phyloP scores from a whole-genome alignment of 2,797 vertebrate species.

The Neosilurus mollespiculum region DNA sequence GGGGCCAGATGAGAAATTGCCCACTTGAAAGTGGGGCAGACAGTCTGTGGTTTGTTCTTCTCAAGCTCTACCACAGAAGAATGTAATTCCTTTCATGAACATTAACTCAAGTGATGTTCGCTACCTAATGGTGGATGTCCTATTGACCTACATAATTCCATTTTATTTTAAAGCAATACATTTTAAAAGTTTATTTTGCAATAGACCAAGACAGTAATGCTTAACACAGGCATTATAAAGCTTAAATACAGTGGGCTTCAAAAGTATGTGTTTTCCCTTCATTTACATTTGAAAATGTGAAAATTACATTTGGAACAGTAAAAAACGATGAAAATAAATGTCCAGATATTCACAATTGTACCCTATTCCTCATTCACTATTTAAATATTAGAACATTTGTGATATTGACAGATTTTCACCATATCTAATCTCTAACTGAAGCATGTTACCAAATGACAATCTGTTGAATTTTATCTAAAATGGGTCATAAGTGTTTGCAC shows the following conservation, averaged over 20 bases:
- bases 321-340: too few relatives aligned
- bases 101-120: background rate
- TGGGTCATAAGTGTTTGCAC: too few relatives aligned
- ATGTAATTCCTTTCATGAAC: background rate
- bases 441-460: too few relatives aligned
- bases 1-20: conserved; percentile 56
- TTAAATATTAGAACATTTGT: too few relatives aligned
- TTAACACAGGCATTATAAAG: background rate
- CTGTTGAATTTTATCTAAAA: too few relatives aligned
- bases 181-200: background rate
- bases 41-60: conserved; percentile 47
- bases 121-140: background rate
- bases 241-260: background rate
- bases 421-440: too few relatives aligned
- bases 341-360: too few relatives aligned
- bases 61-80: background rate
- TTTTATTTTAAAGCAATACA: background rate
- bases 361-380: too few relatives aligned
- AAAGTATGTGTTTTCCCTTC: background rate
- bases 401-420: too few relatives aligned
- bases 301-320: background rate
- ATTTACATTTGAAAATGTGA: too few relatives aligned
- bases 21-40: conserved; percentile 54
- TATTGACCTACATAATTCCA: background rate
- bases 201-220: background rate